Percentiles rank a stretch among this genome's conserved stretches.
phyloP scores from a whole-genome alignment of 2,888 invertebrate genomes.

The Hydrotaea cyrtoneurina region DNA sequence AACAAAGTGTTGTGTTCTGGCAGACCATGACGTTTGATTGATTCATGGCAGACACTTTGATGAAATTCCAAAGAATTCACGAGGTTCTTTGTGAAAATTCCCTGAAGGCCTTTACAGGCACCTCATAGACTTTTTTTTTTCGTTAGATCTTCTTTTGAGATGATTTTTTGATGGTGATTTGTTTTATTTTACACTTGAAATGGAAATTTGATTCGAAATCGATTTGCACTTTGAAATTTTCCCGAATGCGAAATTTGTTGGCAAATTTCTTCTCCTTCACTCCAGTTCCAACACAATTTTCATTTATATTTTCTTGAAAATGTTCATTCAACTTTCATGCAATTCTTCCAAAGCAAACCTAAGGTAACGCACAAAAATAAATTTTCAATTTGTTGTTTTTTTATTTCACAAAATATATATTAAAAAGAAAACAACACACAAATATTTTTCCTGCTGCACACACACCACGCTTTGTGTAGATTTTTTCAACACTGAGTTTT shows the following conservation, averaged over 20 bases:
- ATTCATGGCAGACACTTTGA: constrained; percentile 39
- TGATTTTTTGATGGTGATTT: not conserved
- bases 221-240: not conserved
- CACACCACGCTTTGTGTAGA: constrained; percentile 18
- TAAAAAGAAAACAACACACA: not conserved
- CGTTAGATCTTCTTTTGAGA: not conserved
- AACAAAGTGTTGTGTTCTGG: constrained; percentile 52
- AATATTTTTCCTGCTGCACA: not conserved
- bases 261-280: not conserved
- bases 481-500: constrained; percentile 35
- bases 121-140: not conserved
- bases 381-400: no score
- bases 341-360: constrained; percentile 39
- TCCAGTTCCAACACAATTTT: constrained; percentile 24
- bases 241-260: not conserved
- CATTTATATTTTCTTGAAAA: not conserved
- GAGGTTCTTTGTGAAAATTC: constrained; percentile 9
- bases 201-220: not conserved
- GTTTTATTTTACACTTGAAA: constrained; percentile 10
- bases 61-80: constrained; percentile 54
- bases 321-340: constrained; percentile 8
- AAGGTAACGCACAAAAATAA: not conserved
- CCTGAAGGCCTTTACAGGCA: constrained; percentile 19
- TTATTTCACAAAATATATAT: no score
- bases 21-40: constrained; percentile 27